Percentiles rank a stretch among this genome's conserved stretches.
phyloP scores from a whole-genome alignment of 53 echinoderm and acorn worm genomes.

The Holothuria leucospilota region DNA sequence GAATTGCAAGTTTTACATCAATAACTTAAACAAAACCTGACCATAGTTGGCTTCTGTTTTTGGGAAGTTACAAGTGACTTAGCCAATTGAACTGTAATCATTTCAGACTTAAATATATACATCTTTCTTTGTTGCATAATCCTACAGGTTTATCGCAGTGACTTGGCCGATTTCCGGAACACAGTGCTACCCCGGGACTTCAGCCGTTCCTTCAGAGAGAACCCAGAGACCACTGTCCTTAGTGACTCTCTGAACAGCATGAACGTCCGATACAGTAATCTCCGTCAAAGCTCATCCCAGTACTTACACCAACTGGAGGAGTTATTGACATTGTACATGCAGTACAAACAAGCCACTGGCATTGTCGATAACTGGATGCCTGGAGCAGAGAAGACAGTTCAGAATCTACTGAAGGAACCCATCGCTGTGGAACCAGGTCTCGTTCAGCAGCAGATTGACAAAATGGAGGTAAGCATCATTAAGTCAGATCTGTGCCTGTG shows the following conservation, averaged over 20 bases:
- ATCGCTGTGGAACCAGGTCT: slow-evolving; percentile 78
- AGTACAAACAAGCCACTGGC: slow-evolving; percentile 70
- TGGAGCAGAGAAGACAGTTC: slow-evolving; percentile 80
- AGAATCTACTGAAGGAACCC: slow-evolving; percentile 72
- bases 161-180: slow-evolving; percentile 82
- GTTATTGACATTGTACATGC: slow-evolving; percentile 66
- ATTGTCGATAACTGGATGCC: slow-evolving; percentile 82
- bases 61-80: too few relatives aligned
- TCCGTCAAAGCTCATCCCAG: slow-evolving; percentile 77
- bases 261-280: slow-evolving; percentile 77
- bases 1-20: too few relatives aligned
- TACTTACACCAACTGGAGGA: slow-evolving; percentile 82
- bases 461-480: slow-evolving; percentile 73
- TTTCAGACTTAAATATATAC: too few relatives aligned
- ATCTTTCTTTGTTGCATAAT: background rate
- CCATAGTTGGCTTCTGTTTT: too few relatives aligned
- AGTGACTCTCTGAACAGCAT: slow-evolving; percentile 70
- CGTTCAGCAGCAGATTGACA: slow-evolving; percentile 92
- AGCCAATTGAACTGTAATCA: too few relatives aligned
- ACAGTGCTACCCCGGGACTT: slow-evolving; percentile 80
- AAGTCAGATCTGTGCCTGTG: too few relatives aligned
- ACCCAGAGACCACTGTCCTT: slow-evolving; percentile 81
- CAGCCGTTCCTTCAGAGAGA: slow-evolving; percentile 81
- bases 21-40: too few relatives aligned
- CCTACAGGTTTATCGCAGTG: slow-evolving; percentile 79